phyloP scores from a whole-genome alignment of 2,113 vertebrate species.

The Tiliqua scincoides region DNA sequence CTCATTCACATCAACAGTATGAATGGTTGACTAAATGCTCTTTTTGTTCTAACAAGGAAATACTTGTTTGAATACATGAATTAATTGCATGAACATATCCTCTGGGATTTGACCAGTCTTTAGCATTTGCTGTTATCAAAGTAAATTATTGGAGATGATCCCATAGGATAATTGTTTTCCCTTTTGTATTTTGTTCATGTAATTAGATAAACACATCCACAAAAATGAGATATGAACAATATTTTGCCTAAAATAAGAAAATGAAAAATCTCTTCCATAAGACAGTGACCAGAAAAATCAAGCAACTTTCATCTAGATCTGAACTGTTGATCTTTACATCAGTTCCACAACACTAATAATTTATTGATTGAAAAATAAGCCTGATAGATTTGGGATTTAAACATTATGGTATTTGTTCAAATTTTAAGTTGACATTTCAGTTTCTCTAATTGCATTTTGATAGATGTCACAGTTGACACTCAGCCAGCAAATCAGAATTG shows the following conservation, averaged over 20 bases:
- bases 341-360: not conserved
- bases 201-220: not conserved
- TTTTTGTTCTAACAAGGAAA: slow-evolving; percentile 18
- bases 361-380: not conserved
- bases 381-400: not conserved
- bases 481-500: slow-evolving; percentile 1
- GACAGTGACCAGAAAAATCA: not conserved
- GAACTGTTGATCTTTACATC: not conserved
- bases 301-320: not conserved
- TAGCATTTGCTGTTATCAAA: not conserved
- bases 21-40: slow-evolving; percentile 1
- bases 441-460: slow-evolving; percentile 25
- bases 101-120: not conserved
- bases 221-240: not conserved
- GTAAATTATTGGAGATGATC: slow-evolving; percentile 1
- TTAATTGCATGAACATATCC: not conserved
- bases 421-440: not conserved
- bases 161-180: too few species aligned
- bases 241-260: slow-evolving; percentile 13
- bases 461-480: slow-evolving; percentile 7
- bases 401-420: not conserved
- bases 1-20: slow-evolving; percentile 33
- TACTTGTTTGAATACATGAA: slow-evolving; percentile 31
- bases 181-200: not conserved
- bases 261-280: not conserved